Base-by-base conservation (phyloP, 1,140 invertebrate genomes). In the Drosophila azteca region DNA sequence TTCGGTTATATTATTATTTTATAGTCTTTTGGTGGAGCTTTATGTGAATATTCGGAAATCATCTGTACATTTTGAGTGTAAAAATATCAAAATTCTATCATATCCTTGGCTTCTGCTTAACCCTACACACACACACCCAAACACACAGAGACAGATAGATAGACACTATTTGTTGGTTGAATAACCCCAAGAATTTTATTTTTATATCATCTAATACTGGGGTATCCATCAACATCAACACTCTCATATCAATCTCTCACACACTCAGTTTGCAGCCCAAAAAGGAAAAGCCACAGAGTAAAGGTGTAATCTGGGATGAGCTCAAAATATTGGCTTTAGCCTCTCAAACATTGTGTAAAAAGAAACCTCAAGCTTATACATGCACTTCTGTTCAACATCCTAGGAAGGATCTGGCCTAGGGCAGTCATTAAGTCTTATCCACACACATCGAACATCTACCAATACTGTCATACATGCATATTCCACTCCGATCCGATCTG, bases 171-270 rank as follows among this genome's bases (percentile, higher is more conserved):
- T 8, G 22, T 69, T 73, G n/a, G 52, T 13, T 26, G 29, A 26
- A 50, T 73, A 73, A 74, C 60, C 35, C 69, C 35, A 50, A 41
- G 31, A n/a, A 24, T 68, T 69, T 43, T 67, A 15, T 54, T 55
- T 49, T 58, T 57, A 66, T 51, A 43, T 78, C 48, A 66, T 72
- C 59, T 79, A 67, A 77, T 57, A 63, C 15, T 26, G 29, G 55
- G 46, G 24, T 45, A 29, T 26, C 31, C 52, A 59, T 61, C 39
- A 29, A 11, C 39, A 26, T 26, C 44, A 39, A 7, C 39, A 76
- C 26, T 24, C 39, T 24, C 11, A 64, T 41, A 8, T 9, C 31
- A n/a, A 8, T 46, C 43, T 39, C 17, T 13, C 24, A 26, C 24
- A 26, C 24, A 26, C 24, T 26, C 24, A 5, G 24, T 26, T 26